A percentile compares a stretch with the other conserved stretches of the same genome.
phyloP scores from a whole-genome alignment of 2,113 vertebrate genomes.

The Stictonetta naevosa region DNA sequence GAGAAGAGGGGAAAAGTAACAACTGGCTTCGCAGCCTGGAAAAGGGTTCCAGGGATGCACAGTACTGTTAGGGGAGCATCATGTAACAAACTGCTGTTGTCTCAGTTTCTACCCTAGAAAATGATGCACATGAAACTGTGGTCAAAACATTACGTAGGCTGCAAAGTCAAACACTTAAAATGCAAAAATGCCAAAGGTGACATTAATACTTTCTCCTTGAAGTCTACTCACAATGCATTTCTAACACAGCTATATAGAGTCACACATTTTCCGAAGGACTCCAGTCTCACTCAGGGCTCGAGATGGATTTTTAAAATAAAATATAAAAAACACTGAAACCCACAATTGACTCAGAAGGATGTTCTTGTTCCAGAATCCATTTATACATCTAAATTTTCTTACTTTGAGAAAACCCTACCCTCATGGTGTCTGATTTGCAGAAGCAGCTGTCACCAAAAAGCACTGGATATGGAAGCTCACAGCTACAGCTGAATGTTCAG shows the following conservation, averaged over 20 bases:
- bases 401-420: not conserved
- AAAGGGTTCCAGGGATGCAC: not conserved
- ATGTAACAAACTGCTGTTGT: not conserved
- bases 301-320: not conserved
- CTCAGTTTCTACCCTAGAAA: not conserved
- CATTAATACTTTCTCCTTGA: not conserved
- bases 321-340: not conserved
- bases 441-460: not conserved
- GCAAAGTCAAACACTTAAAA: not conserved
- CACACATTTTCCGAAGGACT: not conserved
- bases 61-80: fast-evolving
- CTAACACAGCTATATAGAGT: no score
- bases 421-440: not conserved
- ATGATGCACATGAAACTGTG: not conserved
- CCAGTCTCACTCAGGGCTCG: not conserved
- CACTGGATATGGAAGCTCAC: not conserved
- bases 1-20: not conserved
- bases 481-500: not conserved
- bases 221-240: not conserved
- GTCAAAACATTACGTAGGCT: not conserved
- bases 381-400: not conserved
- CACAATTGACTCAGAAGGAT: not conserved
- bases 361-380: not conserved
- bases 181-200: not conserved
- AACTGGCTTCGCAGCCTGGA: not conserved